Evolutionary conservation across 2,113 vertebrate genomes (phyloP).

Genomic region (Micromys minutus): DNA sequence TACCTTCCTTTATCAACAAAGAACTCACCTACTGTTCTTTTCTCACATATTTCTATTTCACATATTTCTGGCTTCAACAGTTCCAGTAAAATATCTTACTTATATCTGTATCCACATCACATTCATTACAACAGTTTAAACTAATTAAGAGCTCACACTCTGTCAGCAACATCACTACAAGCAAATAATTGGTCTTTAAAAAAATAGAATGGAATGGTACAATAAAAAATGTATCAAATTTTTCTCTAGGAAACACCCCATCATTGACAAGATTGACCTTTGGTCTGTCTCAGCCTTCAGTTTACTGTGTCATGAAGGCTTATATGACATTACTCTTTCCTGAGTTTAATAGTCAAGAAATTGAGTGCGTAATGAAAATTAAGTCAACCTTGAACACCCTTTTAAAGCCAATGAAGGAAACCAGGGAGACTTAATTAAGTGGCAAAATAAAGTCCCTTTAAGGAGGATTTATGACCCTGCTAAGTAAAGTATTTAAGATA

Average conservation of each 20-base stretch:
- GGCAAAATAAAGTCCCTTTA: slow-evolving; percentile 73
- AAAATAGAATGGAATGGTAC: not conserved
- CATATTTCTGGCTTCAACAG: not conserved
- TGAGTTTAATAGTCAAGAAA: slow-evolving; percentile 56
- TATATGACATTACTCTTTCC: slow-evolving; percentile 40
- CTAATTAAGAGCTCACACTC: not conserved
- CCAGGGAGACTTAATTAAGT: slow-evolving; percentile 81
- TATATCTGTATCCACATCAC: not conserved
- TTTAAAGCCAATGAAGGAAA: slow-evolving; percentile 81
- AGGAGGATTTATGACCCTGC: slow-evolving; percentile 81
- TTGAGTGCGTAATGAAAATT: slow-evolving; percentile 71
- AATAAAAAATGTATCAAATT: not conserved
- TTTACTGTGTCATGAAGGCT: slow-evolving; percentile 49
- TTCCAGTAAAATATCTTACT: not conserved
- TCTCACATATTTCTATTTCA: not conserved
- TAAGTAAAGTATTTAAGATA: slow-evolving; percentile 88
- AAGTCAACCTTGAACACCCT: slow-evolving; percentile 69
- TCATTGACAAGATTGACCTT: not conserved
- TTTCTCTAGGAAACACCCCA: not conserved
- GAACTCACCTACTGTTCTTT: not conserved
- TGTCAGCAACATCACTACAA: not conserved
- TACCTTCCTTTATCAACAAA: not conserved
- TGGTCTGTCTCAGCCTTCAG: slow-evolving; percentile 32
- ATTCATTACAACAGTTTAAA: not conserved
- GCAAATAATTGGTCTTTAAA: not conserved